Base-by-base conservation (phyloP, 2,113 vertebrate genomes). In the Dromas ardeola region DNA sequence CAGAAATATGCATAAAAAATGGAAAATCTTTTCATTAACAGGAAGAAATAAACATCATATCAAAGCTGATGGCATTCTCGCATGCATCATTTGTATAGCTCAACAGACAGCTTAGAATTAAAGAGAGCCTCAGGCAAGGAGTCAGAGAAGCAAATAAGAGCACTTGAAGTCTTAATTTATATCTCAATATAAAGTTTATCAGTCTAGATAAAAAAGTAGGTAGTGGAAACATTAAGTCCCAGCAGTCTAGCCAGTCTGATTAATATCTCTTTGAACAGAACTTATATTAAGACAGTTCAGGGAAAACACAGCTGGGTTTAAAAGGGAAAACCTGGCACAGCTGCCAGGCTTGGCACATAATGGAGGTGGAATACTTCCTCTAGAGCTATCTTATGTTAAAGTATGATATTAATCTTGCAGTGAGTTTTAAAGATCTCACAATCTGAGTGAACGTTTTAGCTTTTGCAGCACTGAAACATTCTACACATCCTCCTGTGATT, bases 81-180 rank as follows among this genome's bases (percentile, higher is more conserved):
- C 91, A 94, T 96, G 76, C 32, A 97, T 93, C 78, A 90, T 97
- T 91, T 96, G 42, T 94, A 88, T 80, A 94, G 76, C 55, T 96
- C 85, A 92, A 90, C 67, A 97, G 74, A 97, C 78, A 93, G 38
- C 89, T 96, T 85, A 95, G 94, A 96, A 97, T 97, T 97, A 96
- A 96, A 97, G 84, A 88, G 25, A 55, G 40, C 97, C 95, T 96
- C 59, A 55, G 94, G 97, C 94, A 97, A 98, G 80, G 94, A 96
- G 87, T 72, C 0, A n/a, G 52, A 72, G 94, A 97, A 98, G 92
- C 47, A 98, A 98, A 97, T 72, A 96, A 73, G 76, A 97, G 81
- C 90, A 95, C 74, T 98, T 97, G 84, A 97, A 96, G 97, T 95
- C 74, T 79, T 95, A 97, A 98, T 98, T 98, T 98, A 98, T 97